A percentile compares a stretch with the other conserved stretches of the same genome.
These are phyloP conservation scores for Nannoperca australis DNA, from an alignment of 2,797 vertebrate species.

Conservation along the genomic window DNA sequence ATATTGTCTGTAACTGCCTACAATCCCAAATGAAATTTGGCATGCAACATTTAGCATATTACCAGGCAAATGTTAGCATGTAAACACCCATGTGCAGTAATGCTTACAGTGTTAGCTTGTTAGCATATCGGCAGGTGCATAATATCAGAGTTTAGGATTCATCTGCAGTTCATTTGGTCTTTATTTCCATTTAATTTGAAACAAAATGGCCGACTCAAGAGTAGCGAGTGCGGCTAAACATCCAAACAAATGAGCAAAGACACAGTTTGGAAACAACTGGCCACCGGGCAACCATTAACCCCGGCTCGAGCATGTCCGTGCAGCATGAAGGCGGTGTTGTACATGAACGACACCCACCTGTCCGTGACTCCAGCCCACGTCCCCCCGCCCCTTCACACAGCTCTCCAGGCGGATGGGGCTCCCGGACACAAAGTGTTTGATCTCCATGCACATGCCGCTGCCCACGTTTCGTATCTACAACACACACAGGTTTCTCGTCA, in stretches of 20 bases:
- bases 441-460: constrained; percentile 90
- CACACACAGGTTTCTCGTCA: constrained; percentile 13
- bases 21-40: not conserved
- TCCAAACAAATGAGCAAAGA: not conserved
- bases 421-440: constrained; percentile 90
- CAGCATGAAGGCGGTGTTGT: not conserved
- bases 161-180: not conserved
- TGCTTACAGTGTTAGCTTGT: not conserved
- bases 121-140: too few species aligned
- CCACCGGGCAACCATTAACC: not conserved
- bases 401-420: constrained; percentile 90
- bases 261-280: not conserved
- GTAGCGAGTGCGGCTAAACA: not conserved
- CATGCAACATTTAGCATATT: not conserved
- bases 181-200: not conserved
- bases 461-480: constrained; percentile 89
- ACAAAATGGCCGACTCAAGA: not conserved
- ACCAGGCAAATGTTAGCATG: too few species aligned
- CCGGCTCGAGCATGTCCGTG: not conserved
- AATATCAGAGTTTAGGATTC: not conserved
- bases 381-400: constrained; percentile 89
- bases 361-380: constrained; percentile 90
- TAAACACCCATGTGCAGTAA: not conserved
- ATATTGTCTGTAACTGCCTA: too few species aligned
- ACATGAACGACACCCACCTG: constrained; percentile 84